A percentile compares a stretch with the other conserved stretches of the same genome.
Evolutionary conservation across 1,140 invertebrate genomes (phyloP).

Genomic region (Laodelphax striatellus): DNA sequence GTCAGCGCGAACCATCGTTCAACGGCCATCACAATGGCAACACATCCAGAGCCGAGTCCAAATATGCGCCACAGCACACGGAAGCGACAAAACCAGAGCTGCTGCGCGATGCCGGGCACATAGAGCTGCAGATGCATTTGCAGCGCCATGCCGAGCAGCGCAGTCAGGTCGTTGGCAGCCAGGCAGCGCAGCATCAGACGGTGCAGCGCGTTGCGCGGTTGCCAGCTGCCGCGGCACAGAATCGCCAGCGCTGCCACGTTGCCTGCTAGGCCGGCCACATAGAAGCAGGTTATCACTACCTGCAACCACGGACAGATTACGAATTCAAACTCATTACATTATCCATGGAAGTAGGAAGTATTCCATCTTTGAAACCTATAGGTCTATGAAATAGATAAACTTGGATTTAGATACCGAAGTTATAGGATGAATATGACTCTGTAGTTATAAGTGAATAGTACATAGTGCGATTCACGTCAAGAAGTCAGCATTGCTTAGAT

Average conservation of each 20-base stretch:
- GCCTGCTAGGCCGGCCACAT: slow-evolving; percentile 43
- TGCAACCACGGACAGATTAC: too few relatives aligned
- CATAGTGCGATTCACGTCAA: too few relatives aligned
- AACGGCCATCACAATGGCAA: slow-evolving; percentile 74
- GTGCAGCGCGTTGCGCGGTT: slow-evolving; percentile 56
- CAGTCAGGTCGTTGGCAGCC: slow-evolving; percentile 66
- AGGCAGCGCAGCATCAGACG: slow-evolving; percentile 66
- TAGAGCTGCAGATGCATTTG: slow-evolving; percentile 46
- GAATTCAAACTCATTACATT: too few relatives aligned
- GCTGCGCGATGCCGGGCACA: slow-evolving; percentile 27
- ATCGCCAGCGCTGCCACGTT: slow-evolving; percentile 48
- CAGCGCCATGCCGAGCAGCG: slow-evolving; percentile 38
- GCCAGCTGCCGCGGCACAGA: slow-evolving; percentile 33
- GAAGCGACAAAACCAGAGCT: slow-evolving; percentile 44
- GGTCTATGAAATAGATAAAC: too few relatives aligned
- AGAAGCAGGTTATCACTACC: slow-evolving; percentile 39
- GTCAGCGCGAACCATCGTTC: slow-evolving; percentile 76
- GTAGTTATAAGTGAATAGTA: too few relatives aligned
- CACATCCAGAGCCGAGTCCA: slow-evolving; percentile 73
- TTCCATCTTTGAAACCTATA: too few relatives aligned
- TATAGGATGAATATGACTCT: too few relatives aligned
- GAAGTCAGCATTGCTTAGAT: too few relatives aligned
- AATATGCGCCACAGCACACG: slow-evolving; percentile 66
- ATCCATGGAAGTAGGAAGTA: too few relatives aligned
- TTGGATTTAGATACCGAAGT: too few relatives aligned